phyloP scores from a whole-genome alignment of 1,140 invertebrate genomes.

The Bursaphelenchus mucronatus region DNA sequence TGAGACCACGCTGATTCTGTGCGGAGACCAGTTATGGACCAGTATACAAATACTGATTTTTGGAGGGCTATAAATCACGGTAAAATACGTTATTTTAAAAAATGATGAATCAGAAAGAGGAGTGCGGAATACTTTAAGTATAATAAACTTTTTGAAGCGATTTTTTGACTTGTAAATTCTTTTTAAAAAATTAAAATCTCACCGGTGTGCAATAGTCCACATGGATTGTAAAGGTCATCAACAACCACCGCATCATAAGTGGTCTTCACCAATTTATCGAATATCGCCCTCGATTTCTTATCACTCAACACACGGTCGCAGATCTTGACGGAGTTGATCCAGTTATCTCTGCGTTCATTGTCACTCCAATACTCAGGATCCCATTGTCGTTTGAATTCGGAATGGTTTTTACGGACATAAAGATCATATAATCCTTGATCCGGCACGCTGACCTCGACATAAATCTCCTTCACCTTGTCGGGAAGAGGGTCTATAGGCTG shows the following conservation, averaged over 20 bases:
- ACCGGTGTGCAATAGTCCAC: slow-evolving; percentile 46
- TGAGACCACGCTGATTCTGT: slow-evolving; percentile 60
- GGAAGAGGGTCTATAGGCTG: slow-evolving; percentile 43
- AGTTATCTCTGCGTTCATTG: slow-evolving; percentile 38
- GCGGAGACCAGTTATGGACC: slow-evolving; percentile 57
- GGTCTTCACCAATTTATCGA: slow-evolving; percentile 43
- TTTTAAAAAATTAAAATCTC: slow-evolving; percentile 19
- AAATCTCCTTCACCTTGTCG: slow-evolving; percentile 44
- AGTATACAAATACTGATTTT: slow-evolving; percentile 55
- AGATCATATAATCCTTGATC: slow-evolving; percentile 35
- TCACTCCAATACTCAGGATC: slow-evolving; percentile 36
- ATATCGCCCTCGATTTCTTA: slow-evolving; percentile 27
- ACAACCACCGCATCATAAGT: slow-evolving; percentile 51
- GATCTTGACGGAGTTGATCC: slow-evolving; percentile 51
- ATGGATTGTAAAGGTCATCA: slow-evolving; percentile 60
- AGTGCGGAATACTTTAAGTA: too few relatives aligned
- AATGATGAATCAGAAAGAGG: too few relatives aligned
- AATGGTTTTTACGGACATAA: slow-evolving; percentile 44
- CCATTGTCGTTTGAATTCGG: slow-evolving; percentile 40
- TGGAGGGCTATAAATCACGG: slow-evolving; percentile 36
- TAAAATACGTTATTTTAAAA: not conserved
- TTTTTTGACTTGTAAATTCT: too few relatives aligned
- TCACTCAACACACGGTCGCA: slow-evolving; percentile 47
- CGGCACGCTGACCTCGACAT: slow-evolving; percentile 37
- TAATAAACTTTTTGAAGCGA: too few relatives aligned